These are phyloP conservation scores for Metacarcinus magister DNA, from an alignment of 2,888 invertebrate species.

Conservation along the genomic window DNA sequence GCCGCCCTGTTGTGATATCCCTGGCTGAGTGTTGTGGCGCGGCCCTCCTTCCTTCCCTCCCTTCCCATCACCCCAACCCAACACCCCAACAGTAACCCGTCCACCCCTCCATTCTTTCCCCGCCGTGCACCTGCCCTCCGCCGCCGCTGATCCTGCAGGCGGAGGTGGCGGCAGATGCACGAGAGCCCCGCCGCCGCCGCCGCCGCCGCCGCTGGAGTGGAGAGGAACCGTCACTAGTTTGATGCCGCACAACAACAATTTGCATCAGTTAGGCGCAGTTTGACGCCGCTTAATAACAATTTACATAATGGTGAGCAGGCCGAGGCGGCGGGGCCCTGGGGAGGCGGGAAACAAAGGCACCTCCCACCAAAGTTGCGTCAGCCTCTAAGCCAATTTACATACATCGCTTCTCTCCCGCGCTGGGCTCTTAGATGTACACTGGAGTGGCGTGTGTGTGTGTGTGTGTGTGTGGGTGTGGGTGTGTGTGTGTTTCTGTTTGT, in stretches of 20 bases:
- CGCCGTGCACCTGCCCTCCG: not conserved
- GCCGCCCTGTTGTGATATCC: not conserved
- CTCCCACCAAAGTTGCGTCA: slow-evolving; percentile 69
- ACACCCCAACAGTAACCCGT: not conserved
- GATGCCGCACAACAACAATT: slow-evolving; percentile 81
- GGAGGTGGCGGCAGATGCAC: not conserved
- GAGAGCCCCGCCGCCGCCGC: not conserved
- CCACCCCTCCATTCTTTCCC: not conserved
- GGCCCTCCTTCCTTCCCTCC: not conserved
- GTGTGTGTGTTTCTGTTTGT: slow-evolving; percentile 56
- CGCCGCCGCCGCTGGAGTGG: slow-evolving; percentile 1
- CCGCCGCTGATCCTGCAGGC: not conserved
- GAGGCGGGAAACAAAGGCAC: slow-evolving; percentile 71
- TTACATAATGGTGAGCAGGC: slow-evolving; percentile 79
- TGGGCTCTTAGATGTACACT: slow-evolving; percentile 47
- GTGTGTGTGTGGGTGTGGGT: slow-evolving; percentile 57
- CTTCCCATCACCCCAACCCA: not conserved
- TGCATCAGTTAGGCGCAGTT: slow-evolving; percentile 82
- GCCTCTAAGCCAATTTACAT: slow-evolving; percentile 71
- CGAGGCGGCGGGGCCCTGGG: slow-evolving; percentile 72
- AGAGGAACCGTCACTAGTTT: slow-evolving; percentile 62
- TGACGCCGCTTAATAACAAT: slow-evolving; percentile 82
- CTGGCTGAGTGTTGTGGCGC: not conserved
- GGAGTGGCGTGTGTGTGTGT: slow-evolving; percentile 32
- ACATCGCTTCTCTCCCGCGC: slow-evolving; percentile 46